Evolutionary conservation across 1,140 invertebrate species (phyloP).

Genomic region (Atta texana): DNA sequence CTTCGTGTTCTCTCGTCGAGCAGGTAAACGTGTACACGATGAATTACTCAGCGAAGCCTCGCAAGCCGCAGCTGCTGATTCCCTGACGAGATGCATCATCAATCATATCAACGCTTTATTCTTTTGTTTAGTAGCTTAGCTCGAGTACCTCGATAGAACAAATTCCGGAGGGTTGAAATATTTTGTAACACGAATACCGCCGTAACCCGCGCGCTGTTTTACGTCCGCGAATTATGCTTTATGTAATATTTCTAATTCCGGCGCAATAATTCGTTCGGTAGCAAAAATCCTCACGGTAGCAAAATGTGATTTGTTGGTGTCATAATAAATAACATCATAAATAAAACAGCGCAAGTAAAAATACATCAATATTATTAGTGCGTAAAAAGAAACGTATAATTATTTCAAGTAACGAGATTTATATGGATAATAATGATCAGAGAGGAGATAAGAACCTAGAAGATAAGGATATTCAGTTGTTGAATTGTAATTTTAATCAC

Average conservation of each 20-base stretch:
- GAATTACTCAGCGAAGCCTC: slow-evolving; percentile 71
- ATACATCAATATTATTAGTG: slow-evolving; percentile 4
- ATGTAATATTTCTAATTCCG: slow-evolving; percentile 45
- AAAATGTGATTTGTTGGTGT: slow-evolving; percentile 16
- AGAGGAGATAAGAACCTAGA: background rate
- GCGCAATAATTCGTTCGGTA: slow-evolving; percentile 32
- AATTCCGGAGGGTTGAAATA: slow-evolving; percentile 51
- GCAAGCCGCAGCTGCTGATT: slow-evolving; percentile 72
- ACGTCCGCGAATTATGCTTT: slow-evolving; percentile 29
- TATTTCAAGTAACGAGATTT: background rate
- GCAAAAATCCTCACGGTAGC: background rate
- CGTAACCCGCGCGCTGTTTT: slow-evolving; percentile 23
- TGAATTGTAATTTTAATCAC: background rate
- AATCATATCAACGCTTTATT: slow-evolving; percentile 73
- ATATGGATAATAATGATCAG: background rate
- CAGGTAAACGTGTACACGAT: slow-evolving; percentile 68
- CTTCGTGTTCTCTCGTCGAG: background rate
- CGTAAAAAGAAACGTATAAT: background rate
- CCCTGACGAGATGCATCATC: slow-evolving; percentile 71
- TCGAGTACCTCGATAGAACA: slow-evolving; percentile 57
- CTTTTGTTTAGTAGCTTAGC: slow-evolving; percentile 60
- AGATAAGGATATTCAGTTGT: background rate
- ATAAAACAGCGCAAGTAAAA: background rate
- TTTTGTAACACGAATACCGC: slow-evolving; percentile 56
- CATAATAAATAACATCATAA: slow-evolving; percentile 5